Evolutionary conservation across 2,797 vertebrate genomes (phyloP).

Genomic region (Xiphophorus birchmanni): DNA sequence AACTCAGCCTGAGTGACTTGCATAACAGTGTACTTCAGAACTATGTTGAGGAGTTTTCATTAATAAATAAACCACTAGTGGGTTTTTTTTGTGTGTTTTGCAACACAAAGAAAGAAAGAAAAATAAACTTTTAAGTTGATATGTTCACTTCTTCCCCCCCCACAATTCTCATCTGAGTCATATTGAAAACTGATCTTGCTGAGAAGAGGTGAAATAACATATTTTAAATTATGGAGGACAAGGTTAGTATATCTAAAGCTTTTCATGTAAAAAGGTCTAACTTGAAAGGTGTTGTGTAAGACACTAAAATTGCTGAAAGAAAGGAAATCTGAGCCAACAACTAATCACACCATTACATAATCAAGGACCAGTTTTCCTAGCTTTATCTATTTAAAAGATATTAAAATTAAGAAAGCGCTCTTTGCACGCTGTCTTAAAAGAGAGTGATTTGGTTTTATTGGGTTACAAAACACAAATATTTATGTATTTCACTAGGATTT

Average conservation of each 20-base stretch:
- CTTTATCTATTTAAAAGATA: background rate
- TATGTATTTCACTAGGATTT: background rate
- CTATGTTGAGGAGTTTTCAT: background rate
- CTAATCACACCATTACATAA: background rate
- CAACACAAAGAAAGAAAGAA: background rate
- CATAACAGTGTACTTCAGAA: slow-evolving; percentile 61
- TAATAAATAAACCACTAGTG: background rate
- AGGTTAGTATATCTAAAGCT: background rate
- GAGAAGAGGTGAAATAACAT: background rate
- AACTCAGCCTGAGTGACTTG: slow-evolving; percentile 23
- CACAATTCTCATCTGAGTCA: background rate
- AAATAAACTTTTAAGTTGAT: background rate
- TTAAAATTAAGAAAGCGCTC: background rate
- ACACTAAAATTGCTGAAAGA: background rate
- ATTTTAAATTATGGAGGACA: background rate
- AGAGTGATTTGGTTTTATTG: background rate
- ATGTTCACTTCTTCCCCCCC: background rate
- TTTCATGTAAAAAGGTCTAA: background rate
- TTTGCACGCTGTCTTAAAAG: background rate
- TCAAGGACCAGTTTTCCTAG: background rate
- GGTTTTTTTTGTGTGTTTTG: background rate
- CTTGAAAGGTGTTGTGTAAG: background rate
- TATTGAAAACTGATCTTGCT: background rate
- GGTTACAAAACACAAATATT: background rate
- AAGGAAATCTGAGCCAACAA: background rate